phyloP scores from a whole-genome alignment of 2,113 vertebrate genomes.

The Puntigrus tetrazona region DNA sequence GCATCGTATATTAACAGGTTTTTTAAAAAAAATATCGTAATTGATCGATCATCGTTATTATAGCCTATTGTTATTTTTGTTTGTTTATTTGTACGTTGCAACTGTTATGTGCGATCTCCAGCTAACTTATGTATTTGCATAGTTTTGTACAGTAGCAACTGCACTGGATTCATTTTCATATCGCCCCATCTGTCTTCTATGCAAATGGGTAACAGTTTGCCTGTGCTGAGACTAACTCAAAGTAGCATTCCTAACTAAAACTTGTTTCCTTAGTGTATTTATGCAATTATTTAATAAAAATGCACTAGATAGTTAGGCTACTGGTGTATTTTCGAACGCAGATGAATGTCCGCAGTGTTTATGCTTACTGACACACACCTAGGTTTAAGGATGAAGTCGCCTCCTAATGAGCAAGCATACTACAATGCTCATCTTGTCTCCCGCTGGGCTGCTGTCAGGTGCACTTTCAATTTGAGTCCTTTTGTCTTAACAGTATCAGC shows the following conservation, averaged over 20 bases:
- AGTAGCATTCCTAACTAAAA: neutral
- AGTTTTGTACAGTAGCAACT: neutral
- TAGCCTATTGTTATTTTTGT: neutral
- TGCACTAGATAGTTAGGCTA: neutral
- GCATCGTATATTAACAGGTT: neutral
- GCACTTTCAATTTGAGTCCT: conserved; percentile 25
- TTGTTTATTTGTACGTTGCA: neutral
- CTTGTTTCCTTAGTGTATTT: neutral
- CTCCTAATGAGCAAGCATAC: conserved; percentile 20
- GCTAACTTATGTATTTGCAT: neutral
- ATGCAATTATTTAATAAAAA: neutral
- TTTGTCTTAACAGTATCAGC: conserved; percentile 26
- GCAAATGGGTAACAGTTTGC: neutral
- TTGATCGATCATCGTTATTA: neutral
- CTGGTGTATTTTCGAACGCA: neutral
- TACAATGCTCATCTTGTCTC: conserved; percentile 4
- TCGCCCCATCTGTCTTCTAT: neutral
- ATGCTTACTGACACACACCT: neutral
- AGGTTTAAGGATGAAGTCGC: neutral
- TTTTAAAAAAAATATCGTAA: no score
- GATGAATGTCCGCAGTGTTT: neutral
- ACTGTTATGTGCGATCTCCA: neutral
- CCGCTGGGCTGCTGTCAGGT: conserved; percentile 42
- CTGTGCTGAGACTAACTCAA: neutral
- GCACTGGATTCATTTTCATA: neutral